These are phyloP conservation scores for Phrynocephalus guinanensis DNA, from an alignment of 2,797 vertebrate genomes.

Conservation along the genomic window DNA sequence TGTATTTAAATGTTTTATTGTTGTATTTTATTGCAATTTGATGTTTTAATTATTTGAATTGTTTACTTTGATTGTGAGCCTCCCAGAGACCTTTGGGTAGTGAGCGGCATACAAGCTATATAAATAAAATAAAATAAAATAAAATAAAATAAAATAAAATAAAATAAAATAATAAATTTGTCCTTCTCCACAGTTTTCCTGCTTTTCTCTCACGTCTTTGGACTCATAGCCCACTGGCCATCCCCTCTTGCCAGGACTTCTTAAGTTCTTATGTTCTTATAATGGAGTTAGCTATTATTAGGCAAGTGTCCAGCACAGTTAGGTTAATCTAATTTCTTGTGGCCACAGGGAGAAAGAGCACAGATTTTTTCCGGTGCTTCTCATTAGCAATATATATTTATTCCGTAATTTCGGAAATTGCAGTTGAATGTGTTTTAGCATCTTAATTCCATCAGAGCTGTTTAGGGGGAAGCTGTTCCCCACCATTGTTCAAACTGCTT, in stretches of 20 bases:
- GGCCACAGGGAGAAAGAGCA: not conserved
- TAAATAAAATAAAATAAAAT: no score
- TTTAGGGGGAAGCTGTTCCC: not conserved
- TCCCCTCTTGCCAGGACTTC: not conserved
- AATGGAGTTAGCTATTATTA: slow-evolving; percentile 49
- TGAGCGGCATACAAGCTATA: no score
- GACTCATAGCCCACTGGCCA: not conserved
- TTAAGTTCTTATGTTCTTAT: slow-evolving; percentile 52
- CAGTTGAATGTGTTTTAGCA: not conserved
- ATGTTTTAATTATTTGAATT: no score
- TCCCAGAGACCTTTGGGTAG: no score
- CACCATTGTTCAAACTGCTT: slow-evolving; percentile 19
- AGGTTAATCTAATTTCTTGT: slow-evolving; percentile 28
- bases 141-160: no score
- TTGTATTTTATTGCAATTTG: no score
- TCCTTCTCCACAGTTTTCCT: not conserved
- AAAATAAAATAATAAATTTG: no score
- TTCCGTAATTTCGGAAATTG: not conserved
- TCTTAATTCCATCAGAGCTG: not conserved
- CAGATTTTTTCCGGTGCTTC: not conserved
- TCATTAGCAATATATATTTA: not conserved
- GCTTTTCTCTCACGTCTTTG: not conserved
- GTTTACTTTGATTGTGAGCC: no score
- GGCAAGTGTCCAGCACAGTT: not conserved
- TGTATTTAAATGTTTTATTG: no score